phyloP scores from a whole-genome alignment of 2,888 invertebrate genomes.

The Hydroisotoma schaefferi region DNA sequence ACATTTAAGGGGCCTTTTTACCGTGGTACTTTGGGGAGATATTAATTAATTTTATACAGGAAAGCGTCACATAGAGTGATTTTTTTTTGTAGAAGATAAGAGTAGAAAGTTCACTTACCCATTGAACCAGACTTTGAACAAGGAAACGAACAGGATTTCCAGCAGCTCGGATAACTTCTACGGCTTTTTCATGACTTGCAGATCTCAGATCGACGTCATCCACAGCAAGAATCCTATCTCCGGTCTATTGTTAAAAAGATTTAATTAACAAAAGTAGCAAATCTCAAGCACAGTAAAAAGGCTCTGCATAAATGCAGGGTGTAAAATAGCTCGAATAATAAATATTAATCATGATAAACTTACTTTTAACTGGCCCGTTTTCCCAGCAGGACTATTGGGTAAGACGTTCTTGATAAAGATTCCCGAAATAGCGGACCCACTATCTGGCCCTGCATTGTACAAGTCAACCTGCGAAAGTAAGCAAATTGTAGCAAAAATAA shows the following conservation, averaged over 20 bases:
- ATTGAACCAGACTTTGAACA: slow-evolving; percentile 75
- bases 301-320: neutral
- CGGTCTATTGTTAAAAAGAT: slow-evolving; percentile 60
- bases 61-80: too few relatives aligned
- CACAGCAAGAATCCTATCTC: slow-evolving; percentile 84
- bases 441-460: slow-evolving; percentile 64
- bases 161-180: slow-evolving; percentile 87
- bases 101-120: too few relatives aligned
- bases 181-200: slow-evolving; percentile 90
- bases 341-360: slow-evolving; percentile 4
- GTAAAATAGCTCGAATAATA: slow-evolving; percentile 3
- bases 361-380: slow-evolving; percentile 80
- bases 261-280: neutral
- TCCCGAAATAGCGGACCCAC: slow-evolving; percentile 74
- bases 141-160: slow-evolving; percentile 83
- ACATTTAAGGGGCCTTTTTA: too few relatives aligned
- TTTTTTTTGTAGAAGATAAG: too few relatives aligned
- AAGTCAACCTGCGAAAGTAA: slow-evolving; percentile 66
- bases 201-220: slow-evolving; percentile 84
- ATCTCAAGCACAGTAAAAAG: neutral
- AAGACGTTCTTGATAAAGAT: slow-evolving; percentile 98
- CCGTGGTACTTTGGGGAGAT: too few relatives aligned
- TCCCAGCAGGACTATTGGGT: slow-evolving; percentile 84
- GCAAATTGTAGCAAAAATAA: neutral
- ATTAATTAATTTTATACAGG: too few relatives aligned